Percentiles rank a stretch among this genome's conserved stretches.
These are phyloP conservation scores for Epizoanthus scotinus DNA, from an alignment of 92 coral and sea anemone species.

Conservation along the genomic window DNA sequence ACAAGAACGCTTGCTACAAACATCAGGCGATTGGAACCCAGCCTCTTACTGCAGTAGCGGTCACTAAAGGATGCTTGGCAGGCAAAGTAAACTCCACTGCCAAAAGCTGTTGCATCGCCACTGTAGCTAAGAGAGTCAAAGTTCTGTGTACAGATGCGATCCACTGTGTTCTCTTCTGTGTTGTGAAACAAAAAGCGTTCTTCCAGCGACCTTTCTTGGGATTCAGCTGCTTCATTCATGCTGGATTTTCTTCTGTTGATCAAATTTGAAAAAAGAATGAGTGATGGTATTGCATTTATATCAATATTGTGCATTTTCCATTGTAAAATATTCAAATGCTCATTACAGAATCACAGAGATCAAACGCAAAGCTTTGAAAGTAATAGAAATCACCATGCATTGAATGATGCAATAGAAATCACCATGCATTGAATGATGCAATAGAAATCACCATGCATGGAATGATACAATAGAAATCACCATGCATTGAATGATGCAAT, in stretches of 20 bases:
- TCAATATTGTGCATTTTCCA: no score
- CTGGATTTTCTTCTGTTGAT: conserved; percentile 69
- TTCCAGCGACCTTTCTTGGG: conserved; percentile 29
- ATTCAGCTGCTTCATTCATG: conserved; percentile 57
- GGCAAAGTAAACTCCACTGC: conserved; percentile 86
- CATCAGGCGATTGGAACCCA: conserved; percentile 62
- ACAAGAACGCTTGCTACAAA: conserved; percentile 78
- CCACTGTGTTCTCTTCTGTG: conserved; percentile 51
- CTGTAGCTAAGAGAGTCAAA: conserved; percentile 60
- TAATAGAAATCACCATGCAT: no score
- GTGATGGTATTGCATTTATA: no score
- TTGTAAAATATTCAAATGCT: no score
- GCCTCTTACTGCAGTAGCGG: conserved; percentile 65
- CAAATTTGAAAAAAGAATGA: background rate
- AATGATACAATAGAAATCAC: no score
- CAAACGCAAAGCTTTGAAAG: no score
- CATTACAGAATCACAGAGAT: no score
- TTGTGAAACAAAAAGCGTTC: conserved; percentile 80
- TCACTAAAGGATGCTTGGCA: conserved; percentile 62
- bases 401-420: no score
- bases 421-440: no score
- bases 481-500: no score
- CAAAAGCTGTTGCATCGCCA: conserved; percentile 59
- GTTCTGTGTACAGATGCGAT: conserved; percentile 68
- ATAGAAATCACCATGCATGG: no score